Evolutionary conservation across 2,888 invertebrate genomes (phyloP).

Genomic region (Tholera decimalis): DNA sequence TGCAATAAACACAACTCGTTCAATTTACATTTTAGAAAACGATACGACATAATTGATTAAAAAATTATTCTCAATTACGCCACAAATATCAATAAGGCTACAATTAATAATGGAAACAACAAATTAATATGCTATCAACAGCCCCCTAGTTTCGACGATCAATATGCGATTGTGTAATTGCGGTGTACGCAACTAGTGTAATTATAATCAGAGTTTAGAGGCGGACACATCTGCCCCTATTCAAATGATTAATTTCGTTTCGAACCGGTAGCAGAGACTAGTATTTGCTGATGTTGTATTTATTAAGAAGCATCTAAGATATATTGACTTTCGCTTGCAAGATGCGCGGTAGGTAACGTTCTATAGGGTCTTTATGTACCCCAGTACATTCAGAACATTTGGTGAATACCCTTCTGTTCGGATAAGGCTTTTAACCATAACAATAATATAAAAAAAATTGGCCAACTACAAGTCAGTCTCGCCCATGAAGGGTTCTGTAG

Average conservation of each 20-base stretch:
- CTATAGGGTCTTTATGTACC: not conserved
- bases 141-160: conserved; percentile 52
- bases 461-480: too few species aligned
- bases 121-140: conserved; percentile 61
- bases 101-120: conserved; percentile 39
- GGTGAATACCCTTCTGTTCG: not conserved
- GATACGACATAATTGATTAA: not conserved
- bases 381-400: not conserved
- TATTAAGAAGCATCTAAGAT: conserved; percentile 15
- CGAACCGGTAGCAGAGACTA: conserved; percentile 36
- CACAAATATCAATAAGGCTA: conserved; percentile 25
- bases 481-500: too few species aligned
- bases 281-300: conserved; percentile 44
- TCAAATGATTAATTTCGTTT: conserved; percentile 51
- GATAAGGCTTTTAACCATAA: too few species aligned
- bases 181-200: conserved; percentile 41
- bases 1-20: not conserved
- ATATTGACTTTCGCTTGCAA: conserved; percentile 28
- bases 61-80: conserved; percentile 16
- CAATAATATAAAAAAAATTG: too few species aligned
- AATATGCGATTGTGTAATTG: conserved; percentile 60
- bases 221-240: conserved; percentile 46
- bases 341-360: not conserved
- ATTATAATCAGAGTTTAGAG: conserved; percentile 52
- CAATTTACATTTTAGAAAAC: not conserved